These are phyloP conservation scores for Escarpia spicata DNA, from an alignment of 2,888 invertebrate species.

Conservation along the genomic window DNA sequence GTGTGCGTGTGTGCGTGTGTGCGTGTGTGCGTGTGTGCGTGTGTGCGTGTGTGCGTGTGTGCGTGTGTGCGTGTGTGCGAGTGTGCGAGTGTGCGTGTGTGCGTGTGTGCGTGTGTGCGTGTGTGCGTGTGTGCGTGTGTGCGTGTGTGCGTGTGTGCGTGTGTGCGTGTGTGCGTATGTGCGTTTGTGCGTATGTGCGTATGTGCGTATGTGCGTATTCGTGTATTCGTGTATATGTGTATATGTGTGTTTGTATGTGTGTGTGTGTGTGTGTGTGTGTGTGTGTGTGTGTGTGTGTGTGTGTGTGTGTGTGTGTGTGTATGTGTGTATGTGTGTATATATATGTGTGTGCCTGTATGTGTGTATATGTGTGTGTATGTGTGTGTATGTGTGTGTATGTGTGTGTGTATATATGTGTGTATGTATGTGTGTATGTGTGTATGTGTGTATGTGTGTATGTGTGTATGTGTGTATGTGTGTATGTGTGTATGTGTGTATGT, in stretches of 20 bases:
- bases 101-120: no score
- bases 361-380: neutral
- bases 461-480: neutral
- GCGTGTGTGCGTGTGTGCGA: neutral
- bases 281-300: neutral
- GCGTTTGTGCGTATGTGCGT: neutral
- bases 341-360: neutral
- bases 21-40: no score
- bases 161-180: neutral
- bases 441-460: neutral
- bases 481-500: neutral
- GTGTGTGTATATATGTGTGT: neutral
- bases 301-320: constrained; percentile 19
- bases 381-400: neutral
- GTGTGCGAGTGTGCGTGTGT: neutral
- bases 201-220: neutral
- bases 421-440: neutral
- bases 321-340: neutral
- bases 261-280: no score
- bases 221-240: neutral
- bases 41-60: neutral
- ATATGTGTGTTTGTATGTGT: no score
- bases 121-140: neutral
- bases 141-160: no score
- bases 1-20: neutral